Conservation (phyloP, 2,797 vertebrate genomes). For the Lepus oiostolus region DNA sequence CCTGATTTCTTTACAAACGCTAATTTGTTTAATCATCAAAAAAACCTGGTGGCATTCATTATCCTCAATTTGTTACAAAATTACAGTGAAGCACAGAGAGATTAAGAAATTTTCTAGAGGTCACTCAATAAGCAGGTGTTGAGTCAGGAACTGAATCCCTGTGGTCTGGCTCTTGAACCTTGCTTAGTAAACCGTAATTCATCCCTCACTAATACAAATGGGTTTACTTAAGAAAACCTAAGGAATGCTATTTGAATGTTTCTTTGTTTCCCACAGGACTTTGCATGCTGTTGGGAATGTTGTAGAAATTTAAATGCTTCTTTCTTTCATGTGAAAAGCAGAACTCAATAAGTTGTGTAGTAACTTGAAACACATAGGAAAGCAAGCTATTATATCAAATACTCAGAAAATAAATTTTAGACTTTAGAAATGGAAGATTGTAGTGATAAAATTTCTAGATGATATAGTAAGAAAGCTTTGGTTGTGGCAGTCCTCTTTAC, state of each 20-base stretch:
- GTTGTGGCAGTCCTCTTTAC: not conserved
- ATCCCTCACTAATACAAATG: not conserved
- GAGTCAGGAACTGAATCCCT: not conserved
- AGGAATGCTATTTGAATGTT: not conserved
- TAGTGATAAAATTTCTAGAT: not conserved
- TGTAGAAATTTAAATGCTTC: not conserved
- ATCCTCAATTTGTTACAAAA: not conserved
- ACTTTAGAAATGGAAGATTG: not conserved
- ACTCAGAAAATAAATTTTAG: slow-evolving; percentile 3
- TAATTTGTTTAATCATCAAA: slow-evolving; percentile 8
- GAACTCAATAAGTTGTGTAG: not conserved
- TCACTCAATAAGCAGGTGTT: not conserved
- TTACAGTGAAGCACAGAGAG: not conserved
- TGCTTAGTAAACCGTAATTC: not conserved
- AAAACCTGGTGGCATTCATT: not conserved
- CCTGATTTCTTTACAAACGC: not conserved
- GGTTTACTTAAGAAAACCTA: not conserved
- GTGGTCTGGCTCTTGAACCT: not conserved
- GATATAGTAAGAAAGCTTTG: not conserved
- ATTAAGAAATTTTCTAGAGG: not conserved
- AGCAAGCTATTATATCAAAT: not conserved
- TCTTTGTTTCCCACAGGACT: not conserved
- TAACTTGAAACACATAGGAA: slow-evolving; percentile 34
- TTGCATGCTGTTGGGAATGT: not conserved
- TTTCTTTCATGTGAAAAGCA: not conserved